Conservation (phyloP, 1,140 invertebrate genomes). For the Drosophila nigromelanica region DNA sequence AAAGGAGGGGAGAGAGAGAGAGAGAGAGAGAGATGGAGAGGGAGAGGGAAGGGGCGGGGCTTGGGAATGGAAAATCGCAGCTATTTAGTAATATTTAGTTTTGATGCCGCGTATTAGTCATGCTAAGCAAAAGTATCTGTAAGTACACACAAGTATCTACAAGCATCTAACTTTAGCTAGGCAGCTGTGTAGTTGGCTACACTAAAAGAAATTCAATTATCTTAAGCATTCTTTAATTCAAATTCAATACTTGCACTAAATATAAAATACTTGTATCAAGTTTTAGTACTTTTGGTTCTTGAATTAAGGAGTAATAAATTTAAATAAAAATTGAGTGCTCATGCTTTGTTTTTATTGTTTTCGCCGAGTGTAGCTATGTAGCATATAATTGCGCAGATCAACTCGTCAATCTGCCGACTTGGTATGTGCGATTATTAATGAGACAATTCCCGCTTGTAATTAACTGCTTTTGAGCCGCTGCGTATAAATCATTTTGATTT, state of each 20-base stretch:
- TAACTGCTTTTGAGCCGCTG: constrained; percentile 52
- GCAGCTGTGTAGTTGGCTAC: neutral
- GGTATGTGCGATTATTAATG: constrained; percentile 61
- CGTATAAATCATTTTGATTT: constrained; percentile 72
- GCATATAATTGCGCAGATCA: constrained; percentile 23
- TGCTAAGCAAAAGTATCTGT: constrained; percentile 25
- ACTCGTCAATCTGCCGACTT: constrained; percentile 30
- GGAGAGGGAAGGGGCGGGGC: constrained; percentile 1
- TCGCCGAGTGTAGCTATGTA: neutral
- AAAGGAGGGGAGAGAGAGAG: neutral
- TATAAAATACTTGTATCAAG: too few species aligned
- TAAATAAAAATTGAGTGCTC: too few species aligned
- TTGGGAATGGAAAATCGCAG: neutral
- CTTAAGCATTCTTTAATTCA: too few species aligned
- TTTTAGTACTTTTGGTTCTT: too few species aligned
- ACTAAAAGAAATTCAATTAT: too few species aligned
- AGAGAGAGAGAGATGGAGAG: constrained; percentile 9
- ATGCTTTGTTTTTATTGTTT: too few species aligned
- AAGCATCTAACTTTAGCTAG: neutral
- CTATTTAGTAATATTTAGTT: constrained; percentile 51
- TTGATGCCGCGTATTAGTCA: constrained; percentile 55
- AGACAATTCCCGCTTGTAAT: constrained; percentile 65
- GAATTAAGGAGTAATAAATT: too few species aligned
- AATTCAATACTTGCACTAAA: too few species aligned
- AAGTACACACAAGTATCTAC: constrained; percentile 7